Evolutionary conservation across 1,140 invertebrate species (phyloP).

Genomic region (Pseudomyrmex gracilis): DNA sequence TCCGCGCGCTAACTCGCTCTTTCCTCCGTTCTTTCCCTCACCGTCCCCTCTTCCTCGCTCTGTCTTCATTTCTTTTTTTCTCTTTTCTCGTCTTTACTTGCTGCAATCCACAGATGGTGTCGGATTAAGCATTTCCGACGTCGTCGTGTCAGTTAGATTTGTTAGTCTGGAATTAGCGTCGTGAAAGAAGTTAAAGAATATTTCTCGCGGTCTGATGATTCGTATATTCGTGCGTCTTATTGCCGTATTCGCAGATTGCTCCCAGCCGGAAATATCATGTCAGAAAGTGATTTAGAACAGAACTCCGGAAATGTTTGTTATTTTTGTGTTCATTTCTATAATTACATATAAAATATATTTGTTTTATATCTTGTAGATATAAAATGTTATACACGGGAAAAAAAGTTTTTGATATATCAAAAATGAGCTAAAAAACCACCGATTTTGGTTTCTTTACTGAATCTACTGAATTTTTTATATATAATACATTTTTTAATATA

Average conservation of each 20-base stretch:
- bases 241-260: neutral
- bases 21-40: neutral
- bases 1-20: conserved; percentile 8
- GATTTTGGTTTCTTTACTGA: no score
- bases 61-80: conserved; percentile 21
- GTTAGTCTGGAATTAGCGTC: conserved; percentile 22
- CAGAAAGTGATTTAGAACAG: neutral
- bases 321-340: no score
- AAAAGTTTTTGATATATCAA: no score
- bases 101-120: conserved; percentile 31
- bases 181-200: conserved; percentile 37
- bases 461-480: no score
- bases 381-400: no score
- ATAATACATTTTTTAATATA: no score
- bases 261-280: neutral
- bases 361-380: no score
- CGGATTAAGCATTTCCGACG: conserved; percentile 39
- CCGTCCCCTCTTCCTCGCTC: neutral
- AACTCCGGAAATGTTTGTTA: neutral
- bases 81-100: conserved; percentile 15
- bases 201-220: conserved; percentile 15
- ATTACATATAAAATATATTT: no score
- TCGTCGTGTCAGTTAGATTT: conserved; percentile 41
- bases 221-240: neutral
- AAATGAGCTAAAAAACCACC: no score